Base-by-base conservation (phyloP, 1,140 invertebrate species). In the Hylyphantes graminicola region DNA sequence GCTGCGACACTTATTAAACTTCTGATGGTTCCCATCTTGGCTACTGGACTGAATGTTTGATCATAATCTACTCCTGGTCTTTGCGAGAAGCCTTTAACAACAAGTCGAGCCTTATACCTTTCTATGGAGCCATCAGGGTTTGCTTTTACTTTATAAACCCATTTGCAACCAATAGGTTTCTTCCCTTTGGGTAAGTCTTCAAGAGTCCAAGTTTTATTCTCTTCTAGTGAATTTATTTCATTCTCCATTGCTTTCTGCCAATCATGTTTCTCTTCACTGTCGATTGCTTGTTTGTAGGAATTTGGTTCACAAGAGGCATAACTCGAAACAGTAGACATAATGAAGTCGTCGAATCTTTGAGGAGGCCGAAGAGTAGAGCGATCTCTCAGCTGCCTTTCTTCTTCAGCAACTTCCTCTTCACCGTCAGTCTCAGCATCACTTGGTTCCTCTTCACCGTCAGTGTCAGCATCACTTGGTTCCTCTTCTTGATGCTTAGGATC, bases 11-110 rank as follows among this genome's bases (percentile, higher is more conserved):
- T 48, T 48, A 67, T 15, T 67, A 48, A 5, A 48, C 11, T 12
- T 15, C 8, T 1, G 11, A 67, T 0, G 12, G 21, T 11, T 67
- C 21, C 2, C 15, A 67, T 12, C 19, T 67, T 67, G 12, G 59
- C 73, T 12, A 85, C 83, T 19, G 73, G 86, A 70, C 68, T 65
- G 51, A 68, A 87, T 13, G 77, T 87, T 67, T 87, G 50, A 12
- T 64, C 53, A 64, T 82, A 87, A 70, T 87, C 77, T 35, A 76
- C 68, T 2, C 81, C 78, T 12, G 67, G 59, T 17, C 50, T n/a
- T 82, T 84, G 72, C 35, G 6, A 53, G 59, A 57, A 87, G 0
- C 84, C 78, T 83, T 82, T 76, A 12, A 68, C 75, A 15, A 87
- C 83, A 11, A 86, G 72, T 64, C 83, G 63, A 4, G 82, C 83